A percentile compares a stretch with the other conserved stretches of the same genome.
Conservation (phyloP, 2,888 invertebrate genomes). For the Nudaria mundana region DNA sequence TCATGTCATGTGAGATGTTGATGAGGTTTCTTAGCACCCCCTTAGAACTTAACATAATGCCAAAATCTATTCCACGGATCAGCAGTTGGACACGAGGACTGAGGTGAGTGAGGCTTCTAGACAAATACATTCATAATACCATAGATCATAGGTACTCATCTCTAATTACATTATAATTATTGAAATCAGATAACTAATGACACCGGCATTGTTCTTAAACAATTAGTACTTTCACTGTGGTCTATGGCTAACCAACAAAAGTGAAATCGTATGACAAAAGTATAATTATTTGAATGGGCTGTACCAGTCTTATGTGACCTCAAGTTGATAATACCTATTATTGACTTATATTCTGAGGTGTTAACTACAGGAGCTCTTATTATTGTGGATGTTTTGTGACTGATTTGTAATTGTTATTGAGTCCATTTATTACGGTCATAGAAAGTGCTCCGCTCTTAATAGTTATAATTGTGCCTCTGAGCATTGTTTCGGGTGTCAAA, state of each 20-base stretch:
- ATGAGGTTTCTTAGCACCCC: too few species aligned
- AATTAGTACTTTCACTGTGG: slow-evolving; percentile 55
- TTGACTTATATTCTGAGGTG: slow-evolving; percentile 4
- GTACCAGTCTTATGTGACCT: slow-evolving; percentile 42
- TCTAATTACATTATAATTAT: too few species aligned
- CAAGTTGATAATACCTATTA: slow-evolving; percentile 14
- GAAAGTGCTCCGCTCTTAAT: slow-evolving; percentile 32
- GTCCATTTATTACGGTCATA: slow-evolving; percentile 25
- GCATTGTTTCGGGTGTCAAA: neutral
- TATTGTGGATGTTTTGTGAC: slow-evolving; percentile 19
- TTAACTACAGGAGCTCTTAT: slow-evolving; percentile 33
- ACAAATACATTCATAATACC: too few species aligned
- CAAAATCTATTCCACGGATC: too few species aligned
- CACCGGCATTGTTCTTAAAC: slow-evolving; percentile 48
- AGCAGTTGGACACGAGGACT: too few species aligned
- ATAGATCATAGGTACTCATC: too few species aligned
- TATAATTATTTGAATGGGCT: slow-evolving; percentile 43
- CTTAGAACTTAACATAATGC: too few species aligned
- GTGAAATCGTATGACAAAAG: slow-evolving; percentile 65
- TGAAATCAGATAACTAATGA: slow-evolving; percentile 18
- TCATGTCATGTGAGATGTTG: too few species aligned
- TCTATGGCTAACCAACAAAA: slow-evolving; percentile 44
- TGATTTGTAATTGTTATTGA: slow-evolving; percentile 32
- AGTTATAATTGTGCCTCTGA: neutral
- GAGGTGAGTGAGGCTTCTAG: too few species aligned